Evolutionary conservation across 2,113 vertebrate genomes (phyloP).

Genomic region (Halichoerus grypus): DNA sequence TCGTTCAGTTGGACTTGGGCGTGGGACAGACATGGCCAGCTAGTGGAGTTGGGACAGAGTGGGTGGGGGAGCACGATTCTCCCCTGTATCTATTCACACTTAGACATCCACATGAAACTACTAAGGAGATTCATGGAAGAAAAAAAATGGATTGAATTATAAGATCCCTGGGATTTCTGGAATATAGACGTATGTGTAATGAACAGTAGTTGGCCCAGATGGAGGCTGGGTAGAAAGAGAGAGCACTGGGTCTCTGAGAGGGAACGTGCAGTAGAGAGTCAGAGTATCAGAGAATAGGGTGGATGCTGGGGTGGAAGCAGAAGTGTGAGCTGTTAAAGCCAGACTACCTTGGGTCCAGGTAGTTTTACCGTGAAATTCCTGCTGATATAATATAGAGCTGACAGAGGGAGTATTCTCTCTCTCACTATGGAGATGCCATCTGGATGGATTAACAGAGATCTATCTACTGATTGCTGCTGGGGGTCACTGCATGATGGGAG

Average conservation of each 20-base stretch:
- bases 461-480: neutral
- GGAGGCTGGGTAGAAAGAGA: neutral
- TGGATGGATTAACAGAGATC: neutral
- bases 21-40: neutral
- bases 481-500: neutral
- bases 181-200: neutral
- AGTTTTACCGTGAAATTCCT: neutral
- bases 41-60: neutral
- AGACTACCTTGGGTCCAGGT: neutral
- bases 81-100: neutral
- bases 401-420: neutral
- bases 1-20: too few species aligned
- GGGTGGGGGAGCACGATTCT: rapidly evolving
- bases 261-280: neutral
- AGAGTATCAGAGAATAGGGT: neutral
- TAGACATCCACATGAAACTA: neutral
- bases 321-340: neutral
- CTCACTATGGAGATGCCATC: neutral
- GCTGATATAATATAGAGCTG: neutral
- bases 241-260: neutral
- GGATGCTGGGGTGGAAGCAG: neutral
- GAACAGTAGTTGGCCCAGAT: neutral
- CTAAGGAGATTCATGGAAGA: neutral
- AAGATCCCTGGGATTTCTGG: neutral
- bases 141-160: neutral